A percentile compares a stretch with the other conserved stretches of the same genome.
These are phyloP conservation scores for Hyphantria cunea DNA, from an alignment of 1,140 invertebrate genomes.

Conservation along the genomic window DNA sequence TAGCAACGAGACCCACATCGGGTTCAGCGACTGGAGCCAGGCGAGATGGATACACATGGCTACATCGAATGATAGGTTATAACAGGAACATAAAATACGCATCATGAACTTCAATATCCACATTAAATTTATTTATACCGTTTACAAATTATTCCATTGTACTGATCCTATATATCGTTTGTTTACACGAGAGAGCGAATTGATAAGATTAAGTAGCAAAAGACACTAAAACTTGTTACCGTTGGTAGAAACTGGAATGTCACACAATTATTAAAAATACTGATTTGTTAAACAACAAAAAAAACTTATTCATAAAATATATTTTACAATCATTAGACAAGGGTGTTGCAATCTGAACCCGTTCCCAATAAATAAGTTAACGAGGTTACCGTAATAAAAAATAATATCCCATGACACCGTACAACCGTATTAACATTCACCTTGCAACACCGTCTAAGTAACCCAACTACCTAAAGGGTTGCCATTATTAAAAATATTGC, in stretches of 20 bases:
- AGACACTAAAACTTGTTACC: constrained; percentile 43
- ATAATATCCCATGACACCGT: constrained; percentile 37
- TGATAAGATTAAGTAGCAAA: constrained; percentile 57
- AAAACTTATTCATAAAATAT: constrained; percentile 65
- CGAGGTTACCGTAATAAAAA: constrained; percentile 34
- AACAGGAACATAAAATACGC: constrained; percentile 12
- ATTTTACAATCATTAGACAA: constrained; percentile 45
- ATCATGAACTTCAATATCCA: constrained; percentile 17
- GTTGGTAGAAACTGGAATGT: constrained; percentile 75
- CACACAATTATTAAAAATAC: constrained; percentile 78
- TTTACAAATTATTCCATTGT: constrained; percentile 22
- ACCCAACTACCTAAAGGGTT: constrained; percentile 49
- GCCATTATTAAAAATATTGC: constrained; percentile 58
- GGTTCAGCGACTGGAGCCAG: neutral
- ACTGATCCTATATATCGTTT: constrained; percentile 16
- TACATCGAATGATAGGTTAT: constrained; percentile 12
- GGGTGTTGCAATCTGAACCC: constrained; percentile 58
- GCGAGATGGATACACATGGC: constrained; percentile 5
- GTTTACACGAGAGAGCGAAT: constrained; percentile 27
- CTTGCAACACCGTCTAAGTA: constrained; percentile 62
- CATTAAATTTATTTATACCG: constrained; percentile 35
- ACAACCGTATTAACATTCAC: constrained; percentile 39
- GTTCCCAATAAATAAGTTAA: constrained; percentile 43
- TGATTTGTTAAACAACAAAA: constrained; percentile 74
- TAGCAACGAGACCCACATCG: too few species aligned